Evolutionary conservation across 2,888 invertebrate genomes (phyloP), one percentile per base, ranked within the genome.

Genomic region (Drosophila austrosaltans): DNA sequence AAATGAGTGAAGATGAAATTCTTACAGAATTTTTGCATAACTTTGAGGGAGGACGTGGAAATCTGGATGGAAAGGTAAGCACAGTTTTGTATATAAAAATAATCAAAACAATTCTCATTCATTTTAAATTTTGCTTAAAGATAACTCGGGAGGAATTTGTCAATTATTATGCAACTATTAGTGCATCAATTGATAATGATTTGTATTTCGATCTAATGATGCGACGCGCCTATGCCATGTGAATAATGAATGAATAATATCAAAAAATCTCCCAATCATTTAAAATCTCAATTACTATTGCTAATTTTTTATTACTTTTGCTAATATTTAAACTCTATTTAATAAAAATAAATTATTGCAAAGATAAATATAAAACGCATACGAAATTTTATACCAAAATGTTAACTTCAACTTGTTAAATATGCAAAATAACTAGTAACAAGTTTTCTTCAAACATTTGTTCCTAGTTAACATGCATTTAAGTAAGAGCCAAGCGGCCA

Each of bases 141-240:
- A 97, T 98, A 12, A 98, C 98, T 0, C 94, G 95, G 79, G 98
- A 98, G 83, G 99, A 99, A 93, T 99, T 98, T 90, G 93, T 96
- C 91, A 97, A 98, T 93, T 99, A 98, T 92, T 99, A 99, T 93
- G 94, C 96, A 75, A 97, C 96, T 16, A 96, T 99, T 78, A 98
- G 98, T 92, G 98, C 98, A 44, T 98, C 98, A 1, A 97, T 99
- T 81, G 98, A 99, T 92, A 96, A 96, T 79, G 98, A 99, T 91
- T 95, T 96, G 72, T 99, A 97, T 92, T 99, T 99, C 92, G 98
- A 98, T 92, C 94, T 98, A 72, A 97, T 98, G 97, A 98, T 99
- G 95, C 95, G 98, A 69, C 97, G 96, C 88, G 96, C 97, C 4
- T 99, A 97, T 93, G 96, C 96, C 91, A 93, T 98, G 80, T 97